Conservation (phyloP, 2,888 invertebrate species). For the Antitype chi region DNA sequence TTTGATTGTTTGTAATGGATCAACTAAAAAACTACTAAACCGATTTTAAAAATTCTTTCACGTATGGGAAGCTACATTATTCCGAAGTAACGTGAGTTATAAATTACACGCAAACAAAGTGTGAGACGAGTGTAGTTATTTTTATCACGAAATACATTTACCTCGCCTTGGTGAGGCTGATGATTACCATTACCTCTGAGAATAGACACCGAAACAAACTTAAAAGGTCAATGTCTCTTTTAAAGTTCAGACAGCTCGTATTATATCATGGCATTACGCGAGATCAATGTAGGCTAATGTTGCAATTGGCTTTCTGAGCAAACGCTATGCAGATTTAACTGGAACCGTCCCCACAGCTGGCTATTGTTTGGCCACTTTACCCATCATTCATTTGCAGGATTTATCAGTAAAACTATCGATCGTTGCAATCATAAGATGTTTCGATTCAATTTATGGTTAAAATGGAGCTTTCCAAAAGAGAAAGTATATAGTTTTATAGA, state of each 20-base stretch:
- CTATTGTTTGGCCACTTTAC: neutral
- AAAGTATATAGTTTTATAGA: neutral
- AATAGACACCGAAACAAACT: slow-evolving; percentile 1
- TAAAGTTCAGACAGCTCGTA: slow-evolving; percentile 21
- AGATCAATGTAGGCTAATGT: slow-evolving; percentile 33
- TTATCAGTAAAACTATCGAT: neutral
- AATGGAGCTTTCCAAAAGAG: neutral
- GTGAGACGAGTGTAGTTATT: too few relatives aligned
- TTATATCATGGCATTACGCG: slow-evolving; percentile 17
- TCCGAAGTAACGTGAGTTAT: too few relatives aligned
- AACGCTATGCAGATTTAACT: slow-evolving; percentile 9
- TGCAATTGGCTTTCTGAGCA: slow-evolving; percentile 2
- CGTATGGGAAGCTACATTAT: too few relatives aligned
- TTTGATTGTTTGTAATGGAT: too few relatives aligned
- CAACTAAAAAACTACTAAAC: too few relatives aligned
- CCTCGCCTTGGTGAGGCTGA: neutral
- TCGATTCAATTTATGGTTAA: neutral
- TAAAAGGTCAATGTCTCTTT: slow-evolving; percentile 23
- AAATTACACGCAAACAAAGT: too few relatives aligned
- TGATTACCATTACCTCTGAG: neutral
- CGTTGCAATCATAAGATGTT: neutral
- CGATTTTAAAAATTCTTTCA: too few relatives aligned
- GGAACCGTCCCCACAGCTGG: slow-evolving; percentile 16
- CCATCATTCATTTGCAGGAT: neutral
- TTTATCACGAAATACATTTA: neutral